Evolutionary conservation across 2,888 invertebrate species (phyloP).

Genomic region (Ctena decussata): DNA sequence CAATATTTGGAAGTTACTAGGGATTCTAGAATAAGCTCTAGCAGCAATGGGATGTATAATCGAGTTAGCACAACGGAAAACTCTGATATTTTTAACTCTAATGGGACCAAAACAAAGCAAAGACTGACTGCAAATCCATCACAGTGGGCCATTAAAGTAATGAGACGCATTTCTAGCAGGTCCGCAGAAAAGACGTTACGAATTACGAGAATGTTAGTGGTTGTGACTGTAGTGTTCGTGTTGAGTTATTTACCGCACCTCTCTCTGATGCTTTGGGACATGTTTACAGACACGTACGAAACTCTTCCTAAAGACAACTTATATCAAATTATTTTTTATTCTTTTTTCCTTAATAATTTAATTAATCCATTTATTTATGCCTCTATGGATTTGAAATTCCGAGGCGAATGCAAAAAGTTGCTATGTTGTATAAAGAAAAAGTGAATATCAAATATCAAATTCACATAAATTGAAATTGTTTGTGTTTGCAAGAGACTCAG

Average conservation of each 20-base stretch:
- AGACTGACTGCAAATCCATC: constrained; percentile 27
- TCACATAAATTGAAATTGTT: no score
- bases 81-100: not conserved
- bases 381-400: constrained; percentile 60
- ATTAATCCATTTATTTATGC: constrained; percentile 64
- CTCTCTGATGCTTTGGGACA: constrained; percentile 49
- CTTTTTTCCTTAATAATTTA: constrained; percentile 60
- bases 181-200: constrained; percentile 50
- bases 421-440: constrained; percentile 6
- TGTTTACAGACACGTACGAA: constrained; percentile 25
- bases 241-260: constrained; percentile 58
- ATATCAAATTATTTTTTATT: constrained; percentile 60
- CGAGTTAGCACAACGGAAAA: not conserved
- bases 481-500: no score
- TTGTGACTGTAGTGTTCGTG: constrained; percentile 55
- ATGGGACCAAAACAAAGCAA: not conserved
- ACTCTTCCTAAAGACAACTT: constrained; percentile 50
- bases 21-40: not conserved
- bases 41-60: not conserved
- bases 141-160: constrained; percentile 39
- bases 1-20: not conserved
- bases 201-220: constrained; percentile 60
- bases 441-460: not conserved
- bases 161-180: constrained; percentile 40
- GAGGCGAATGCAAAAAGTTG: constrained; percentile 39